Percentiles rank a stretch among this genome's conserved stretches.
Evolutionary conservation across 1,140 invertebrate genomes (phyloP).

Genomic region (Macrocentrus cingulum): DNA sequence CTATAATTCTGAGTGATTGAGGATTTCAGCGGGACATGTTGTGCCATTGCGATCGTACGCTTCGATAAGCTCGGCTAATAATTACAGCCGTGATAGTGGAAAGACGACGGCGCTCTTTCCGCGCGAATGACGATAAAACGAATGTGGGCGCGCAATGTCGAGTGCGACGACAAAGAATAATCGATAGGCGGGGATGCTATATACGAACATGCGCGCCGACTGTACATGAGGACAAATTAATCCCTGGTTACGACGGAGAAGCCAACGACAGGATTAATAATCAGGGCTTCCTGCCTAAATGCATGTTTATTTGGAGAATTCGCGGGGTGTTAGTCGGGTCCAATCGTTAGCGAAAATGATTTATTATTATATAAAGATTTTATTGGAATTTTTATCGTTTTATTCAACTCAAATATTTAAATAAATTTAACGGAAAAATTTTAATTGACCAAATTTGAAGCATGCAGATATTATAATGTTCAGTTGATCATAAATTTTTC

Average conservation of each 20-base stretch:
- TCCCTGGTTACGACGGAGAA: constrained; percentile 12
- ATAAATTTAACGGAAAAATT: too few species aligned
- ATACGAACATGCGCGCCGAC: constrained; percentile 4
- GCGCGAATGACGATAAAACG: neutral
- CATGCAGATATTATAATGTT: too few species aligned
- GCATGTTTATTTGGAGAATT: constrained; percentile 5
- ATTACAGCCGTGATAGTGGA: too few species aligned
- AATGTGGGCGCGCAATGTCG: neutral
- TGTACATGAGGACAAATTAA: constrained; percentile 14
- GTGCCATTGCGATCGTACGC: too few species aligned
- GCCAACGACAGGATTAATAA: constrained; percentile 29
- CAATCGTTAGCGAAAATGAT: constrained; percentile 4
- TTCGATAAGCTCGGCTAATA: too few species aligned
- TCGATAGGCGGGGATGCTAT: constrained; percentile 1
- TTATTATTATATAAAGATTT: neutral
- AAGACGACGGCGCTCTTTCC: too few species aligned
- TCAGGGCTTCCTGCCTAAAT: constrained; percentile 24
- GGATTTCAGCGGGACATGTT: too few species aligned
- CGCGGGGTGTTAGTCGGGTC: constrained; percentile 5
- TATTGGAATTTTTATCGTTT: neutral
- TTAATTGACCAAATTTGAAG: too few species aligned
- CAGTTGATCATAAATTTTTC: too few species aligned
- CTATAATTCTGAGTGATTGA: too few species aligned
- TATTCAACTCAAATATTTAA: too few species aligned
- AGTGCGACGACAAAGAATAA: constrained; percentile 4